A percentile compares a stretch with the other conserved stretches of the same genome.
Evolutionary conservation across 2,113 vertebrate genomes (phyloP).

Genomic region (Todiramphus chloris): DNA sequence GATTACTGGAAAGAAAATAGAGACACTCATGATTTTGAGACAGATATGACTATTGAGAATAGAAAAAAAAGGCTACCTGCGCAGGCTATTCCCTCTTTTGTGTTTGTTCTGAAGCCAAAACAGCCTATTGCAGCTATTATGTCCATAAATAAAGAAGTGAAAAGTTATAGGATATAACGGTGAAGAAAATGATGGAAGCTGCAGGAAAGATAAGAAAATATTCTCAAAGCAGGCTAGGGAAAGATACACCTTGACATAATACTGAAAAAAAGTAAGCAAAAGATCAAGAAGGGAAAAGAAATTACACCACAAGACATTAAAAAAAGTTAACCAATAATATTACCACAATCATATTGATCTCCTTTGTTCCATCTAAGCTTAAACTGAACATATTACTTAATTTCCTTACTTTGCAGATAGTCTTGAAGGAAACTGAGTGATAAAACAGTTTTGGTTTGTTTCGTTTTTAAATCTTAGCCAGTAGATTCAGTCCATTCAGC

Average conservation of each 20-base stretch:
- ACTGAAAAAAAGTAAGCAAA: not conserved
- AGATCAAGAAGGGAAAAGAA: not conserved
- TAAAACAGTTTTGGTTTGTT: not conserved
- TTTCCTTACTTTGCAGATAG: not conserved
- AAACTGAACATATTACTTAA: not conserved
- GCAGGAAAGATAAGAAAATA: not conserved
- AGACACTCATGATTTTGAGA: not conserved
- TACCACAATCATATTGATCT: not conserved
- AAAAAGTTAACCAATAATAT: not conserved
- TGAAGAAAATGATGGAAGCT: not conserved
- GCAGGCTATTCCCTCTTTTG: not conserved
- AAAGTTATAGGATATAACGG: not conserved
- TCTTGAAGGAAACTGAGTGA: not conserved
- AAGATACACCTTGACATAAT: not conserved
- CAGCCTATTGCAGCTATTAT: not conserved
- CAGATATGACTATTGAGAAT: not conserved
- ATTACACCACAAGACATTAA: not conserved
- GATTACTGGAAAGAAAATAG: not conserved
- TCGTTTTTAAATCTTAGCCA: not conserved
- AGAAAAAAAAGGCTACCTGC: not conserved
- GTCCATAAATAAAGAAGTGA: not conserved
- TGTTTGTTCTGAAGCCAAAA: not conserved
- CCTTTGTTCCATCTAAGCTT: not conserved
- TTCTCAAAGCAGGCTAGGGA: not conserved
- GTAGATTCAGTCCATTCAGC: not conserved